Base-by-base conservation (phyloP, 2,113 vertebrate species). In the Tenrec ecaudatus region DNA sequence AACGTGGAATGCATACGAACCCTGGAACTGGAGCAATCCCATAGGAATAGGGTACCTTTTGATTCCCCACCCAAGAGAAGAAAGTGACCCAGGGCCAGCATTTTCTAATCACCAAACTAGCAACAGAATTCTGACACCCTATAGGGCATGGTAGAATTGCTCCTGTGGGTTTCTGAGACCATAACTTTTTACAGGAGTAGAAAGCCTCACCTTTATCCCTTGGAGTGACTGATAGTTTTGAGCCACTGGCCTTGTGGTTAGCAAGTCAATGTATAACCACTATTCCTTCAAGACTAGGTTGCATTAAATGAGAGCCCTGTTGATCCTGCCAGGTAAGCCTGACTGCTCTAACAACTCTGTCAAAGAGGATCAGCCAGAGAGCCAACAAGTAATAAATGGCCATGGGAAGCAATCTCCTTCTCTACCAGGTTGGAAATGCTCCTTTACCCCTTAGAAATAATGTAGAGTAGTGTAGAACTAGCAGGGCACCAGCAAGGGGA, bases 341-440 rank as follows among this genome's bases (percentile, higher is more conserved):
- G 38, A 23, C 38, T 60, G 29, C 77, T 89, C 25, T 31, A 33
- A 33, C 71, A 71, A 29, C 81, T 86, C 38, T 20, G 68, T 57
- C 22, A 75, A 92, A 85, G 40, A 23, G 22, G 82, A 73, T 86
- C 81, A 89, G 86, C 23, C 80, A 86, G 43, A 58, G 36, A 79
- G 25, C 15, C 23, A 20, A 69, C 36, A 69, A 71, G 77, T 11
- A 71, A 20, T 76, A 23, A 88, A n/a, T 8, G 78, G 53, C 23
- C 11, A 15, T 33, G 27, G 29, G 66, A 94, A 68, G 33, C 76
- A 17, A 6, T 68, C 2, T 81, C 33, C 23, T 68, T 71, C 33
- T 23, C 57, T n/a, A 77, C 57, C 23, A 89, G 36, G 36, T 22
- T 27, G 31, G 88, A 87, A 66, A 73, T 33, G 91, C 14, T 40